These are phyloP conservation scores for Ceratina australensis DNA, from an alignment of 1,140 invertebrate species.

Conservation along the genomic window DNA sequence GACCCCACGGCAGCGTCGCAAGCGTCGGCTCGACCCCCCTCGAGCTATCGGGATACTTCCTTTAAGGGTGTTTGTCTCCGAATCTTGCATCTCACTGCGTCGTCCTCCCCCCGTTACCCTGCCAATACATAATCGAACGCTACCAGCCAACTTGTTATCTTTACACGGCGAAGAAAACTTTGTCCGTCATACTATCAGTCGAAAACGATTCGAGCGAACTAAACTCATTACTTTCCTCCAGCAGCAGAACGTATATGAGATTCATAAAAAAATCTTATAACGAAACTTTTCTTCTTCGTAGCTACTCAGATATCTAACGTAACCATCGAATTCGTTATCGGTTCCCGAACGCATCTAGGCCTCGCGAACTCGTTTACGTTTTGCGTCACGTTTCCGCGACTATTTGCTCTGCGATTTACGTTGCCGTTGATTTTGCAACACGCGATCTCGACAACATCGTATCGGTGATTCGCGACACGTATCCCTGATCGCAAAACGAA, in stretches of 20 bases:
- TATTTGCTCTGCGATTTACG: conserved; percentile 37
- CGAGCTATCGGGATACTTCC: conserved; percentile 33
- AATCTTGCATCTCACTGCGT: conserved; percentile 29
- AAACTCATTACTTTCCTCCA: background rate
- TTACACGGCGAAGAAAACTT: background rate
- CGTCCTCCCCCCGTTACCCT: conserved; percentile 21
- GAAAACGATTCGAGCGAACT: background rate
- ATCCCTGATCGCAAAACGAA: conserved; percentile 25
- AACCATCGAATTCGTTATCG: conserved; percentile 10
- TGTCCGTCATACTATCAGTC: background rate
- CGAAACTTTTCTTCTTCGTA: no score
- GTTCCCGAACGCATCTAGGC: background rate
- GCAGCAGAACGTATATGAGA: background rate
- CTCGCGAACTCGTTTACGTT: conserved; percentile 21
- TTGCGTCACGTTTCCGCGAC: conserved; percentile 22
- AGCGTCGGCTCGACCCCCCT: background rate
- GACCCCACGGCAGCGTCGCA: conserved; percentile 5
- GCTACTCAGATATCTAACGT: no score
- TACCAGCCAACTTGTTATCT: background rate
- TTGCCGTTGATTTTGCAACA: conserved; percentile 21
- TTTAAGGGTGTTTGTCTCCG: conserved; percentile 53
- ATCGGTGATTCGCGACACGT: conserved; percentile 37
- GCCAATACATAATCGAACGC: conserved; percentile 22
- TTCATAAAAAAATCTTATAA: no score
- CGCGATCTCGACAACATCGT: background rate